These are phyloP conservation scores for Vanessa tameamea DNA, from an alignment of 1,140 invertebrate genomes.

Conservation along the genomic window DNA sequence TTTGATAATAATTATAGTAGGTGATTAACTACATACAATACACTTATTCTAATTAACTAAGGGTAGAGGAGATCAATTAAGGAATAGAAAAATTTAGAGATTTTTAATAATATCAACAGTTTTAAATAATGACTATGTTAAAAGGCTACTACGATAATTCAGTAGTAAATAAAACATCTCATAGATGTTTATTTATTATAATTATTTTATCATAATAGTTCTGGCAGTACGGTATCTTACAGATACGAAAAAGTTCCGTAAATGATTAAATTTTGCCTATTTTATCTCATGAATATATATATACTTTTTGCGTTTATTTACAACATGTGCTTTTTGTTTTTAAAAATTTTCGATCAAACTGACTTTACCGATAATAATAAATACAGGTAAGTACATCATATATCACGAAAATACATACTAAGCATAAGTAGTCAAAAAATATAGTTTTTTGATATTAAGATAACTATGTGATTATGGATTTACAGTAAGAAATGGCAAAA, in stretches of 20 bases:
- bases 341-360: too few species aligned
- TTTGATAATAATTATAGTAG: conserved; percentile 33
- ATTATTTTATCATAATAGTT: not conserved
- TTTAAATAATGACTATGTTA: conserved; percentile 51
- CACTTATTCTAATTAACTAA: conserved; percentile 39
- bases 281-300: too few species aligned
- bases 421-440: too few species aligned
- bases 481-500: too few species aligned
- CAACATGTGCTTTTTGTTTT: too few species aligned
- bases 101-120: conserved; percentile 34
- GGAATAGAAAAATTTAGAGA: conserved; percentile 65
- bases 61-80: conserved; percentile 67
- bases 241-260: conserved; percentile 11
- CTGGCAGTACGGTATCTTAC: conserved; percentile 2
- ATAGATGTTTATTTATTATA: not conserved
- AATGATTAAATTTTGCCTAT: not conserved
- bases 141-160: conserved; percentile 43
- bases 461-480: too few species aligned
- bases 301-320: too few species aligned
- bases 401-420: too few species aligned
- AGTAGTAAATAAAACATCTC: conserved; percentile 4
- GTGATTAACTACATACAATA: conserved; percentile 28
- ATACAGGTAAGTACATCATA: too few species aligned
- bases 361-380: too few species aligned
- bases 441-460: too few species aligned